Base-by-base conservation (phyloP, 2,797 vertebrate genomes). In the Enteromius mattozi region DNA sequence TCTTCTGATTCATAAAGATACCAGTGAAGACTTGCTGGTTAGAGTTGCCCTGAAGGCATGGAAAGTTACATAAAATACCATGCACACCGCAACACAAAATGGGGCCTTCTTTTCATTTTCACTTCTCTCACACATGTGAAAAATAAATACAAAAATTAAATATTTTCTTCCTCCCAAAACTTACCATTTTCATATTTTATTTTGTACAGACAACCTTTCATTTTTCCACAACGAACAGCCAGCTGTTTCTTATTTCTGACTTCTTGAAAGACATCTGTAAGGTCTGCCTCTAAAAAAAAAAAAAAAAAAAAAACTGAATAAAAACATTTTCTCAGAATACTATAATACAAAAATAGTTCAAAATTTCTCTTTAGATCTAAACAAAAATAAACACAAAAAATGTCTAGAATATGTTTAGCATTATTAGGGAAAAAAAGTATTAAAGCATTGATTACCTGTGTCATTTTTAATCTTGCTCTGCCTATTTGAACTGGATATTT, bases 121-220 rank as follows among this genome's bases (percentile, higher is more conserved):
- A 17, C 10, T 49, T 49, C 21, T 4, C 2, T 21, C 17, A 19
- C 27, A 54, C 8, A 35, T 75, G 45, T 47, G 9, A 21, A 21
- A 33, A 14, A 35, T 35, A 51, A 6, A 21, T 51, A 51, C 5
- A 51, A 51, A 0, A 6, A 27, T 14, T 24, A 5, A 14, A 5
- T 59, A 12, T 49, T 49, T n/a, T n/a, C n/a, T 9, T 3, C 30
- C 33, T 1, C 30, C 6, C 10, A 56, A 76, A 76, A 76, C 21
- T 30, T 2, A n/a, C 45, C 24, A 7, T 24, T 45, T 13, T 17
- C 35, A 56, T 69, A 56, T 49, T 65, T 61, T 17, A 21, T 14
- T 82, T 37, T 72, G 40, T 61, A 14, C 27, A 72, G 51, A 61
- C 2, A 63, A 82, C 49, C 47, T 35, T 24, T 13, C 30, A 65